Percentiles rank a stretch among this genome's conserved stretches.
phyloP scores from a whole-genome alignment of 2,888 invertebrate genomes.

The Ornithoptera alexandrae region DNA sequence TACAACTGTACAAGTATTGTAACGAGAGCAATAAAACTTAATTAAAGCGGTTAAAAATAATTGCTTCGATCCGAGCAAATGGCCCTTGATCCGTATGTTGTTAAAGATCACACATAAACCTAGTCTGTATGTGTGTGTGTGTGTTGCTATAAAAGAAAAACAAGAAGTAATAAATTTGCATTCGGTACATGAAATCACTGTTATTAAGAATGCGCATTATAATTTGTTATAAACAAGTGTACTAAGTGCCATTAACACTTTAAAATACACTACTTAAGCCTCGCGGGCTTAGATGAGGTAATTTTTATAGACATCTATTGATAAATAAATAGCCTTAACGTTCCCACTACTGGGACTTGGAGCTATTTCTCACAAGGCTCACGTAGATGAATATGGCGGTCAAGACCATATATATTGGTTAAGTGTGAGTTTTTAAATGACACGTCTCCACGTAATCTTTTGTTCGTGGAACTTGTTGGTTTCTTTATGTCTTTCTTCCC shows the following conservation, averaged over 20 bases:
- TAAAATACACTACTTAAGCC: not conserved
- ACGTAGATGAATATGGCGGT: too few species aligned
- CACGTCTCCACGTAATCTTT: too few species aligned
- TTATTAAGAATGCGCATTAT: conserved; percentile 7
- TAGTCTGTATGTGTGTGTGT: not conserved
- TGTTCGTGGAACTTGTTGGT: too few species aligned
- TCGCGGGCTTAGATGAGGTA: not conserved
- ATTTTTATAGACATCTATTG: not conserved
- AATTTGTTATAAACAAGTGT: conserved; percentile 13
- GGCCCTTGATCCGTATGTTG: conserved; percentile 8
- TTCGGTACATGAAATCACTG: conserved; percentile 1
- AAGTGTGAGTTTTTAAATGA: too few species aligned
- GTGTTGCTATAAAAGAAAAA: conserved; percentile 21
- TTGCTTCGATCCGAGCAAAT: conserved; percentile 21
- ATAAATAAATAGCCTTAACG: not conserved
- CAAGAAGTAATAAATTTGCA: conserved; percentile 22
- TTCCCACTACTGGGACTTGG: not conserved
- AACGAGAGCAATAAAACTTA: conserved; percentile 30
- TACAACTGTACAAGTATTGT: conserved; percentile 26
- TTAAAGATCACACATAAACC: conserved; percentile 24
- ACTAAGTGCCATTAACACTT: conserved; percentile 14
- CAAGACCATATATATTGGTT: too few species aligned
- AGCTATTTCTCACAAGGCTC: too few species aligned
- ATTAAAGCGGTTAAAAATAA: conserved; percentile 29
- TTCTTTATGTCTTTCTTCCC: too few species aligned